Base-by-base conservation (phyloP, 2,113 vertebrate genomes). In the Motacilla tschutschensis region DNA sequence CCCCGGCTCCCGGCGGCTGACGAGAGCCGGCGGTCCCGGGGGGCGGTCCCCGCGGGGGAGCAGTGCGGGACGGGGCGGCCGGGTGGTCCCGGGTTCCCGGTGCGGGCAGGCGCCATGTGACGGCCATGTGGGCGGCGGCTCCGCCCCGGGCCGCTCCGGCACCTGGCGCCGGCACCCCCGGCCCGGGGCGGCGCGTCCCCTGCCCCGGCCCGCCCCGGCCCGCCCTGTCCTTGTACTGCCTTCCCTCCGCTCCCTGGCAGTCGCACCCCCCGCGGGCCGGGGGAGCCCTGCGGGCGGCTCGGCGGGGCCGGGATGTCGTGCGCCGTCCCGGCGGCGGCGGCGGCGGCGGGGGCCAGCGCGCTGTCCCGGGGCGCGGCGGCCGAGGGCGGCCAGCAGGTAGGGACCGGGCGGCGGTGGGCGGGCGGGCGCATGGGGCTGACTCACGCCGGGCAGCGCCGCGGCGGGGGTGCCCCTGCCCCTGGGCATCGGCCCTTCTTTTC, bases 241-340 rank as follows among this genome's bases (percentile, higher is more conserved):
- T n/a, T n/a, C 51, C 15, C 60, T 24, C 11, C 16, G 31, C 62
- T 25, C 4, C 57, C 20, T 5, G 5, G 14, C 31, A 25, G 21
- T 43, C 60, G 40, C 60, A 63, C 12, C 60, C 58, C 58, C 65
- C n/a, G 79, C 79, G 89, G 88, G 89, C 88, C 33, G 73, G 63
- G 65, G 73, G 50, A 36, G 71, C 78, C 63, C 71, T 16, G 64
- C 53, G 51, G 33, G 51, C 71, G 72, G 79, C 35, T 57, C 71
- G 65, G 66, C 48, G 67, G 90, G 59, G 60, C 75, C 73, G 93
- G 89, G 74, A 97, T 96, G 96, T 97, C 97, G 74, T 93, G 93
- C 48, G 90, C 79, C 65, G 90, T 71, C 70, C 79, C 50, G 29
- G 29, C 50, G 50, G 50, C 87, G 44, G 44, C 44, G 46, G 44